Base-by-base conservation (phyloP, 2,888 invertebrate species). In the Alviniconcha strummeri region DNA sequence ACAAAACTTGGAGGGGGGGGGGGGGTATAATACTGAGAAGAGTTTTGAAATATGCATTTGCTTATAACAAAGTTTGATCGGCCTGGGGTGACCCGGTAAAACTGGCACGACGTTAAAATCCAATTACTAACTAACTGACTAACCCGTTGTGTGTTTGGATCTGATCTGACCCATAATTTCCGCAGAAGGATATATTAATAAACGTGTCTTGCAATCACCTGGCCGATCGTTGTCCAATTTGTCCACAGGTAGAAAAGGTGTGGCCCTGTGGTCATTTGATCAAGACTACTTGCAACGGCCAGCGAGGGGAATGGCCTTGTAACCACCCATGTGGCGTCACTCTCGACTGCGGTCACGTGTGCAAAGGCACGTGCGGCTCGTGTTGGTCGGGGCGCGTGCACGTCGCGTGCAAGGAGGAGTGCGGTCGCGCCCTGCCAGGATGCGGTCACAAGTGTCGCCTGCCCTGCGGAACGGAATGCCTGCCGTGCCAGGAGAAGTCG, bases 251-350 rank as follows among this genome's bases (percentile, higher is more conserved):
- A 2, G 69, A 81, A 4, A 78, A 74, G 7, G 52, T 81, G 3
- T 84, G 83, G 83, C 84, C 84, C 4, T 86, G 86, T 69, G 83
- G 86, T 54, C 86, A 86, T 36, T 13, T 72, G 3, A 77, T 64
- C 5, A 52, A n/a, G 6, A 57, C 75, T 15, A 60, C 83, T 7
- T 86, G 86, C 74, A 60, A 82, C 57, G n/a, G 52, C 54, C 69
- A 60, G 1, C 84, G 82, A 19, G 64, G 55, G 4, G 13, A 71
- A 0, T 36, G 19, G 17, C 77, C 84, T 5, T 86, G 86, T 54
- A 79, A 64, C 36, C 64, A 82, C 19, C 72, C 69, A 13, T 86
- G 86, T 80, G 83, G 52, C 54, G 77, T 60, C 56, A 15, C 11
- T 13, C 78, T 84, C 56, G 17, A 76, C 11, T 84, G 86, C 82